Base-by-base conservation (phyloP, 2,113 vertebrate species). In the Heteronetta atricapilla region DNA sequence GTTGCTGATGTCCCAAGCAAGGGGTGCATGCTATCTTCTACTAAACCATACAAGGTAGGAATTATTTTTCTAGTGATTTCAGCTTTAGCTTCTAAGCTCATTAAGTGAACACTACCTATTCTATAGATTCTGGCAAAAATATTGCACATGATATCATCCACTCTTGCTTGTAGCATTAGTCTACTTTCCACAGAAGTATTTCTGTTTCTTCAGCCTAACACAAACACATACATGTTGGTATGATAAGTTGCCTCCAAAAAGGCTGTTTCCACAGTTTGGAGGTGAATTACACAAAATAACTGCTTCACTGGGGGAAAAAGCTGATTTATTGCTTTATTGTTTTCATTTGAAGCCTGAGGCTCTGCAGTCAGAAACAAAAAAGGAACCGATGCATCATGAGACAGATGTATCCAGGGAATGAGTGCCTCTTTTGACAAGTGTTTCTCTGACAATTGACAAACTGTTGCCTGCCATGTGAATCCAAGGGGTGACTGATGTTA, bases 171-270 rank as follows among this genome's bases (percentile, higher is more conserved):
- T 42, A 31, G 3, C 62, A 33, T 12, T 76, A 7, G 12, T 28
- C 9, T 25, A 1, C 34, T 75, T 81, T 16, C 26, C 21, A 25
- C 3, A 15, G 7, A 56, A 34, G 5, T 17, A 3, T 58, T 64
- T 68, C 10, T 17, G 3, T 58, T 64, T 73, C 10, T 73, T 80
- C 6, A 46, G 25, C 53, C 42, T n/a, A 68, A 46, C 3, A 40
- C 3, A 56, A 33, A 36, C 3, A 59, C 21, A 25, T 26, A 13
- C 2, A 1, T 44, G 3, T 33, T 58, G 9, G 3, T 38, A 10
- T 29, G 40, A 33, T 46, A 44, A 48, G 50, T 59, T 85, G 13
- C 5, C 55, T 31, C 26, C 40, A 18, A 42, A 18, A 42, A 31
- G 19, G 29, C 12, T 28, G 33, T 34, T 50, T 6, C 6, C 10